Evolutionary conservation across 2,797 vertebrate genomes (phyloP).

Genomic region (Hydrocynus forskahlii): DNA sequence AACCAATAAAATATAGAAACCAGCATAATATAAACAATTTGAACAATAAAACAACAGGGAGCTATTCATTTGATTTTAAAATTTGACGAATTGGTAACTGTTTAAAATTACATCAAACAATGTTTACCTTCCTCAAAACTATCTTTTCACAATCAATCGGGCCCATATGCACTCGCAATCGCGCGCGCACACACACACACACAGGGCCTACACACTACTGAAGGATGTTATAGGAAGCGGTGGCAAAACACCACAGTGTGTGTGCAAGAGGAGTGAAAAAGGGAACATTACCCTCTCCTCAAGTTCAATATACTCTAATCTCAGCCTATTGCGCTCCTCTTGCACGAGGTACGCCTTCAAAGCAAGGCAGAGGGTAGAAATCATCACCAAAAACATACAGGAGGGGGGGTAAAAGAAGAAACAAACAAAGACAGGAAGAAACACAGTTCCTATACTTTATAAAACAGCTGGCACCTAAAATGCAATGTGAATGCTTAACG

Average conservation of each 20-base stretch:
- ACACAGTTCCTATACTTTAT: conserved; percentile 29
- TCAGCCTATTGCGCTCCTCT: conserved; percentile 88
- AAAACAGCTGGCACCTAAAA: background rate
- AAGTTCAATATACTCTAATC: conserved; percentile 88
- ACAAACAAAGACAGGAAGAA: conserved; percentile 26
- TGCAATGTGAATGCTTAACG: conserved; percentile 12
- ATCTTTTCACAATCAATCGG: conserved; percentile 51
- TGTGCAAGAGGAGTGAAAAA: conserved; percentile 45
- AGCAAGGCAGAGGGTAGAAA: conserved; percentile 66
- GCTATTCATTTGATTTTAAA: no score
- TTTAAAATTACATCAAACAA: no score
- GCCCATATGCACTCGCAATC: conserved; percentile 38
- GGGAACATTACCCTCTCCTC: conserved; percentile 86
- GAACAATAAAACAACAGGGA: no score
- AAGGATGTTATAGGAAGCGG: conserved; percentile 73
- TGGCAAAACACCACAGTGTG: conserved; percentile 50
- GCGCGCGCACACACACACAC: conserved; percentile 29
- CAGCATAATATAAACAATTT: no score
- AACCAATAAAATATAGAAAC: no score
- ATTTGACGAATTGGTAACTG: no score
- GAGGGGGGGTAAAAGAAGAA: conserved; percentile 40
- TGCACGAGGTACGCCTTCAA: conserved; percentile 84
- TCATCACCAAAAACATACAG: conserved; percentile 57
- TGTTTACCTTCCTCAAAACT: no score
- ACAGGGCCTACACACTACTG: conserved; percentile 63